These are phyloP conservation scores for Yponomeuta evonymella DNA, from an alignment of 2,888 invertebrate genomes.

Conservation along the genomic window DNA sequence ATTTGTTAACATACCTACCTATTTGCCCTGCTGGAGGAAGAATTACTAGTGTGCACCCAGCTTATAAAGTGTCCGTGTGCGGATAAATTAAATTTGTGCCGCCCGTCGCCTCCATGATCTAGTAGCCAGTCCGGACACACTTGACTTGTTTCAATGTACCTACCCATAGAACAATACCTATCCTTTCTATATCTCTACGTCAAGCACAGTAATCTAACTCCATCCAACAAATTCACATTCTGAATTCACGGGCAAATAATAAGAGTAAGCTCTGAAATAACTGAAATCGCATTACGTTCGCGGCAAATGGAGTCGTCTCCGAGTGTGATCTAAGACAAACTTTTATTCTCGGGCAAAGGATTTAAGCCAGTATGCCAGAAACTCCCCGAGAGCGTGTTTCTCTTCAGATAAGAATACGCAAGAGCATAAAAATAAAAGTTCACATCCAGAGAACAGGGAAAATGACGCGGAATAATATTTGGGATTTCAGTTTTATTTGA, in stretches of 20 bases:
- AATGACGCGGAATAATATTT: slow-evolving; percentile 74
- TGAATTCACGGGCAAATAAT: not conserved
- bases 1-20: not conserved
- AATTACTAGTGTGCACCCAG: not conserved
- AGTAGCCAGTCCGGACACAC: slow-evolving; percentile 37
- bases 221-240: not conserved
- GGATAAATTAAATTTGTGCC: slow-evolving; percentile 59
- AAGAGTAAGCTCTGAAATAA: slow-evolving; percentile 9
- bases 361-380: slow-evolving; percentile 69
- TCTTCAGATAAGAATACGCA: slow-evolving; percentile 71
- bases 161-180: slow-evolving; percentile 5
- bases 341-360: slow-evolving; percentile 50
- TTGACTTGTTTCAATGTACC: slow-evolving; percentile 26
- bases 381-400: slow-evolving; percentile 66
- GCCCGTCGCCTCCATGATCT: slow-evolving; percentile 52
- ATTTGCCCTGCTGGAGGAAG: not conserved
- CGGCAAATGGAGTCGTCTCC: slow-evolving; percentile 20
- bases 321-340: slow-evolving; percentile 50
- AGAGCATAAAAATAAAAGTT: slow-evolving; percentile 76
- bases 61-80: slow-evolving; percentile 7
- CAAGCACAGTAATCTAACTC: not conserved
- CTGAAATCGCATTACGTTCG: slow-evolving; percentile 12
- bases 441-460: slow-evolving; percentile 70
- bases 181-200: too few relatives aligned
- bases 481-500: slow-evolving; percentile 75